Evolutionary conservation across 2,797 vertebrate genomes (phyloP).

Genomic region (Cuniculus paca): DNA sequence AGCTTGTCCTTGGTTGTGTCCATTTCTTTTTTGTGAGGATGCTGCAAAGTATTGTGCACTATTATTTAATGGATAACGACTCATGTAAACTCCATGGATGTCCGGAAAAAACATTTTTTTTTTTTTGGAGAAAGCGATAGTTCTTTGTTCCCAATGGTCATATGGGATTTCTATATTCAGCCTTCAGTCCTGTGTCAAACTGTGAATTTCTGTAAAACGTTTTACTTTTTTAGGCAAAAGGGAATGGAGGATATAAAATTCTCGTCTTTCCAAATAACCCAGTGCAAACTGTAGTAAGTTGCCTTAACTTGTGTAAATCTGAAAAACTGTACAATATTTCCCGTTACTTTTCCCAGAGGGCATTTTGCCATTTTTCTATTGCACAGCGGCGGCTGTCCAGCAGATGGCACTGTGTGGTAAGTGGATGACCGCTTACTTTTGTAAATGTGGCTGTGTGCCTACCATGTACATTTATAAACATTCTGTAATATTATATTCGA

Average conservation of each 20-base stretch:
- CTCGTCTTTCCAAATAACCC: slow-evolving; percentile 59
- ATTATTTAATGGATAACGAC: slow-evolving; percentile 84
- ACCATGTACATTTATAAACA: background rate
- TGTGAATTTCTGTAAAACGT: slow-evolving; percentile 72
- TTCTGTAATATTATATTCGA: slow-evolving; percentile 19
- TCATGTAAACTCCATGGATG: slow-evolving; percentile 76
- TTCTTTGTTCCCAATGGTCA: slow-evolving; percentile 64
- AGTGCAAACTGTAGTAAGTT: slow-evolving; percentile 43
- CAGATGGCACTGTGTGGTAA: slow-evolving; percentile 88
- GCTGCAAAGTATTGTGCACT: slow-evolving; percentile 64
- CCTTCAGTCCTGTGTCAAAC: slow-evolving; percentile 50
- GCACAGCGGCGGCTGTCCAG: slow-evolving; percentile 79
- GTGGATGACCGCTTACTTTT: slow-evolving; percentile 43
- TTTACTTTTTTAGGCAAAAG: slow-evolving; percentile 65
- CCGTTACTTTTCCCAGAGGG: background rate
- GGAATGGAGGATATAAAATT: slow-evolving; percentile 52
- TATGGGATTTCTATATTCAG: slow-evolving; percentile 80
- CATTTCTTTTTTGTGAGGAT: slow-evolving; percentile 77
- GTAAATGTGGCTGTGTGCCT: background rate
- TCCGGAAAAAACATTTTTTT: slow-evolving; percentile 72
- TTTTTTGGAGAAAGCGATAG: slow-evolving; percentile 70
- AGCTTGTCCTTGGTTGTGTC: slow-evolving; percentile 57
- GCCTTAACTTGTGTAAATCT: slow-evolving; percentile 37
- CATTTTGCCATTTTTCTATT: slow-evolving; percentile 24
- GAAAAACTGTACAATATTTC: slow-evolving; percentile 32